A percentile compares a stretch with the other conserved stretches of the same genome.
Evolutionary conservation across 1,140 invertebrate genomes (phyloP).

Genomic region (Bacillus rossius): DNA sequence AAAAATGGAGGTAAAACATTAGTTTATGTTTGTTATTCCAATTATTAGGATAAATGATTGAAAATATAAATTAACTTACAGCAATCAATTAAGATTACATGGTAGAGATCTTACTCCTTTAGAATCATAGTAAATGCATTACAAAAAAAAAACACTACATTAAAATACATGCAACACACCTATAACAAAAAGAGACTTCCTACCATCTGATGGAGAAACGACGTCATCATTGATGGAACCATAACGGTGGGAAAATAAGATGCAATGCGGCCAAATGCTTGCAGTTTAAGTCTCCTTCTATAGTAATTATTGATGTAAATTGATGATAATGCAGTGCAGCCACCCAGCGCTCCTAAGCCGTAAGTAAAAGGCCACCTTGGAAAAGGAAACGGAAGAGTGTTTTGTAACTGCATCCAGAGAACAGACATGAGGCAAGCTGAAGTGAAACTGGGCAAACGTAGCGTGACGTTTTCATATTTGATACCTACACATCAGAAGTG

Average conservation of each 20-base stretch:
- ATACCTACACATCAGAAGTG: slow-evolving; percentile 31
- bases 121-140: neutral
- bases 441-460: too few relatives aligned
- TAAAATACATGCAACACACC: too few relatives aligned
- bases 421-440: too few relatives aligned
- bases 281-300: slow-evolving; percentile 33
- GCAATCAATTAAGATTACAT: too few relatives aligned
- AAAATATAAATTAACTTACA: too few relatives aligned
- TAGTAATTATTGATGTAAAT: slow-evolving; percentile 27
- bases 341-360: neutral
- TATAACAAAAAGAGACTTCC: too few relatives aligned
- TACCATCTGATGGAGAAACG: slow-evolving; percentile 24
- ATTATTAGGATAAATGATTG: too few relatives aligned
- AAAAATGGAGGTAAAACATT: too few relatives aligned
- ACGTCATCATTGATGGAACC: slow-evolving; percentile 9
- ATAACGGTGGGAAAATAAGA: slow-evolving; percentile 18
- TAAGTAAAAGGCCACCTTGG: slow-evolving; percentile 7
- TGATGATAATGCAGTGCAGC: slow-evolving; percentile 5
- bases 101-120: too few relatives aligned
- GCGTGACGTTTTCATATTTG: too few relatives aligned
- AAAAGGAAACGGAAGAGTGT: neutral
- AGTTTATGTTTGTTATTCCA: too few relatives aligned
- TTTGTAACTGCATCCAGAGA: neutral
- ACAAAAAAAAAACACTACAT: too few relatives aligned
- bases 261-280: slow-evolving; percentile 15